phyloP scores from a whole-genome alignment of 2,888 invertebrate genomes.

The Stenodema calcarata region DNA sequence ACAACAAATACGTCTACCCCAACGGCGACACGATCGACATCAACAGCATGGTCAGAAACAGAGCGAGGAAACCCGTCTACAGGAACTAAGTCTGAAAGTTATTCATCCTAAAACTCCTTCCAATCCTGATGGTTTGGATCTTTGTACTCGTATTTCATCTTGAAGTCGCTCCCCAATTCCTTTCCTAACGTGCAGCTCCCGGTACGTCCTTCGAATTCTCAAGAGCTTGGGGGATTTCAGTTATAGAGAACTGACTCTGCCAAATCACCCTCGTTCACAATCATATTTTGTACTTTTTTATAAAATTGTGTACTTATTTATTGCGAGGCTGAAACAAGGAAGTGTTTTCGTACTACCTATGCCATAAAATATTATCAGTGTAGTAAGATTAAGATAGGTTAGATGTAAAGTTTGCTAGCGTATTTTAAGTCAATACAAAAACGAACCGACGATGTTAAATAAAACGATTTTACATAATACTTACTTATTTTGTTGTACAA shows the following conservation, averaged over 20 bases:
- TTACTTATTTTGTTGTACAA: background rate
- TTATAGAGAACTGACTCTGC: background rate
- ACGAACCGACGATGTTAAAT: background rate
- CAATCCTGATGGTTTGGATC: no score
- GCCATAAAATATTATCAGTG: background rate
- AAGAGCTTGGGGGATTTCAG: no score
- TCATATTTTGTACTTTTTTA: background rate
- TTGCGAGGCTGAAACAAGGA: background rate
- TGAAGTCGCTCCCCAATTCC: background rate
- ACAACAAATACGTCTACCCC: conserved; percentile 75
- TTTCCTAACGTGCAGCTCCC: background rate
- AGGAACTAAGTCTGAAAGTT: conserved; percentile 47
- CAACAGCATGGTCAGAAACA: conserved; percentile 73
- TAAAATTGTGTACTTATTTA: background rate
- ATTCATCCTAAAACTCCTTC: background rate
- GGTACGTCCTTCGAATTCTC: background rate
- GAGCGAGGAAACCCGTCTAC: conserved; percentile 71
- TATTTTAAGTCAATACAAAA: background rate
- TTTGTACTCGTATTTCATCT: background rate
- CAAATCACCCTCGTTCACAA: background rate
- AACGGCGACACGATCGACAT: conserved; percentile 76
- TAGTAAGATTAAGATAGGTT: background rate
- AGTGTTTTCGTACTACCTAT: background rate
- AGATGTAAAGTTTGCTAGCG: background rate
- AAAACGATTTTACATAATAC: background rate